phyloP scores from a whole-genome alignment of 2,888 invertebrate genomes.

The Venusia cambrica region DNA sequence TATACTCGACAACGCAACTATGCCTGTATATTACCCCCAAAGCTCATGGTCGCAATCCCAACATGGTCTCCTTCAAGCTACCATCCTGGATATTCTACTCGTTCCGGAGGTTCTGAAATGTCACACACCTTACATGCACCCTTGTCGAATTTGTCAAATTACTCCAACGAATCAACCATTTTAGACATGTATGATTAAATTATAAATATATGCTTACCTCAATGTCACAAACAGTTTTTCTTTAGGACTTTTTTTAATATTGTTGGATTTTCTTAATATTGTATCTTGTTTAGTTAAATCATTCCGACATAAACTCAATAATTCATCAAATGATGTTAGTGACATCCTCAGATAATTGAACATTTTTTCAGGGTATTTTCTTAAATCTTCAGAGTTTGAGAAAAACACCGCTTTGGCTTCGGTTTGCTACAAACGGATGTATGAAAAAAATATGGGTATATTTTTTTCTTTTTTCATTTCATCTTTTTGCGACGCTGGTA shows the following conservation, averaged over 20 bases:
- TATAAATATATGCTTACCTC: slow-evolving; percentile 24
- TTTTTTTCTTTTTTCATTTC: too few species aligned
- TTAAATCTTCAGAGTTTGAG: slow-evolving; percentile 27
- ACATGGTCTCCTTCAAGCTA: slow-evolving; percentile 19
- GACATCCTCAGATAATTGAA: slow-evolving; percentile 28
- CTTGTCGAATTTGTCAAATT: slow-evolving; percentile 20
- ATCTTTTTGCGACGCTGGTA: too few species aligned
- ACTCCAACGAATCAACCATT: slow-evolving; percentile 21
- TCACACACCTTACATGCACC: slow-evolving; percentile 16
- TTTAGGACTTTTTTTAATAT: slow-evolving; percentile 30
- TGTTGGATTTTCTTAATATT: slow-evolving; percentile 31
- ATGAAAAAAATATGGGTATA: too few species aligned
- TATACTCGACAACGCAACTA: slow-evolving; percentile 14
- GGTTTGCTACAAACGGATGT: too few species aligned
- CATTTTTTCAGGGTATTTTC: slow-evolving; percentile 27
- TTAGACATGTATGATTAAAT: slow-evolving; percentile 22
- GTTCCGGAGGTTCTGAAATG: slow-evolving; percentile 20
- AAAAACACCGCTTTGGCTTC: too few species aligned
- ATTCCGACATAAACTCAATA: slow-evolving; percentile 28
- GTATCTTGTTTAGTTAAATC: slow-evolving; percentile 27
- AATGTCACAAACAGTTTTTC: slow-evolving; percentile 29
- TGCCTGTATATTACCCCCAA: slow-evolving; percentile 21
- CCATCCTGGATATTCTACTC: slow-evolving; percentile 21
- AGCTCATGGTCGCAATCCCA: slow-evolving; percentile 20
- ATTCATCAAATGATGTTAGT: slow-evolving; percentile 28